These are phyloP conservation scores for Arenaria interpres DNA, from an alignment of 2,113 vertebrate genomes.

Conservation along the genomic window DNA sequence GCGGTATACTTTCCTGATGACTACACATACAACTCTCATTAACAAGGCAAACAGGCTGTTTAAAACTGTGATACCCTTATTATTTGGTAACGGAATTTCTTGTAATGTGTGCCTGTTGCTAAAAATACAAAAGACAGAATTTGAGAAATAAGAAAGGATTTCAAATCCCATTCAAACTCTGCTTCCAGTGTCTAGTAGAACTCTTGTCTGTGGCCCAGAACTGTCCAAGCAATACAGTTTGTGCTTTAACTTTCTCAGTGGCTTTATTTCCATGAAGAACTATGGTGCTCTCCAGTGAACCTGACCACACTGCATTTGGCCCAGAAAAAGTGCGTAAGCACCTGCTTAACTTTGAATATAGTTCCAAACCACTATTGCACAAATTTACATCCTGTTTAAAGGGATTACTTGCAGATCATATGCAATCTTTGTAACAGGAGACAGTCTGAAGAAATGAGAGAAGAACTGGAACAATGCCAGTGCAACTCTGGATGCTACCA, in stretches of 20 bases:
- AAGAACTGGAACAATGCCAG: neutral
- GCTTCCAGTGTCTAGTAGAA: neutral
- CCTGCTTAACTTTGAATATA: neutral
- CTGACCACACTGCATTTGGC: neutral
- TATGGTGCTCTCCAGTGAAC: neutral
- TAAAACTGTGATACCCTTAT: neutral
- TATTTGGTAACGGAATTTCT: neutral
- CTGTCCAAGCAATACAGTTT: neutral
- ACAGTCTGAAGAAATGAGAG: neutral
- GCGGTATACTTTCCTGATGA: neutral
- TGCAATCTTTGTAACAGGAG: neutral
- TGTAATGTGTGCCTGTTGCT: neutral
- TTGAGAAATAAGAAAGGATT: neutral
- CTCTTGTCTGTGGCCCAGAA: neutral
- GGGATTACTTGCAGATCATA: neutral
- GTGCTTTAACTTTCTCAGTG: neutral
- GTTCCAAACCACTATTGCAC: neutral
- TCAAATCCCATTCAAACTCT: neutral
- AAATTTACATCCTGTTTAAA: neutral
- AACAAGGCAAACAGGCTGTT: neutral
- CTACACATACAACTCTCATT: neutral
- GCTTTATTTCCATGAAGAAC: neutral
- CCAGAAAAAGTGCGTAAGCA: neutral
- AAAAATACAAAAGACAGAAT: neutral
- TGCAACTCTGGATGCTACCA: neutral